Conservation (phyloP, 2,888 invertebrate genomes). For the Smittia sp. region DNA sequence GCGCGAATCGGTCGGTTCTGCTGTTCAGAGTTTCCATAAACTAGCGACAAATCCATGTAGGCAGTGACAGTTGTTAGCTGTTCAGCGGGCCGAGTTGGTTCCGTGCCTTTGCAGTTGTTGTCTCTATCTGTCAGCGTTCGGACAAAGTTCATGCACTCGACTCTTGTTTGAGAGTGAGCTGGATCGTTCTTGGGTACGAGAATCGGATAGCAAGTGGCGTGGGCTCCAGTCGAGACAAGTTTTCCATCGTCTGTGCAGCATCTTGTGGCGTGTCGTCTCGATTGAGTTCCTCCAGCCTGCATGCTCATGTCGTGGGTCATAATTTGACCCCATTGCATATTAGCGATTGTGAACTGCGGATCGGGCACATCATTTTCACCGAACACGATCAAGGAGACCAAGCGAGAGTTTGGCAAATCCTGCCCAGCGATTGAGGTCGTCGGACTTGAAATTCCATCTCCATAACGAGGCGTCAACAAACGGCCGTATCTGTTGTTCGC, state of each 20-base stretch:
- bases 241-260: constrained; percentile 64
- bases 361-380: constrained; percentile 70
- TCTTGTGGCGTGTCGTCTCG: constrained; percentile 62
- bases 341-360: constrained; percentile 68
- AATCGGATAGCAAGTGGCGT: constrained; percentile 57
- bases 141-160: constrained; percentile 63
- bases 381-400: constrained; percentile 68
- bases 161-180: constrained; percentile 54
- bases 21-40: constrained; percentile 72
- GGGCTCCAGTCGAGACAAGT: constrained; percentile 53
- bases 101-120: constrained; percentile 58
- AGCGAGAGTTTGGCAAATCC: constrained; percentile 66
- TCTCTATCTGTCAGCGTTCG: constrained; percentile 64
- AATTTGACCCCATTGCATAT: constrained; percentile 65
- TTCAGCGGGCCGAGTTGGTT: constrained; percentile 53
- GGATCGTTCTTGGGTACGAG: constrained; percentile 56
- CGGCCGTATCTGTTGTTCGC: constrained; percentile 62
- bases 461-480: constrained; percentile 54
- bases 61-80: constrained; percentile 68
- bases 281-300: constrained; percentile 60
- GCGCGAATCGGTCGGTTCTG: constrained; percentile 66
- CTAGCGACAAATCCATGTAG: constrained; percentile 73
- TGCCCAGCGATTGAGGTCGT: constrained; percentile 63
- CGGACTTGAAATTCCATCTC: constrained; percentile 58
- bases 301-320: constrained; percentile 61